Conservation (phyloP, 2,797 vertebrate species). For the Epinephelus malabaricus region DNA sequence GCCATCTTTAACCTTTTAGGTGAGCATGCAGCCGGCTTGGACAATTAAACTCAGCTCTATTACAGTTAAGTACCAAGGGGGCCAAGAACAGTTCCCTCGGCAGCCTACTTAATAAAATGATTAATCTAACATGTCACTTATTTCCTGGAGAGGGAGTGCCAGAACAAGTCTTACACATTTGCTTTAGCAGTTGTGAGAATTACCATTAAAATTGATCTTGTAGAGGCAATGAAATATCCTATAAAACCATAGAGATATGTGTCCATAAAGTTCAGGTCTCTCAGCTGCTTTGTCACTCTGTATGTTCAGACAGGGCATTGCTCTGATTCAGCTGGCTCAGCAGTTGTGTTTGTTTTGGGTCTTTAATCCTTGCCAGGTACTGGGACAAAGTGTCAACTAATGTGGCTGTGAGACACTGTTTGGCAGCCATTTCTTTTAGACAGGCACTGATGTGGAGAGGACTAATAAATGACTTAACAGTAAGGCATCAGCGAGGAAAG, state of each 20-base stretch:
- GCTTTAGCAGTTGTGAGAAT: slow-evolving; percentile 5
- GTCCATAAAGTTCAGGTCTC: slow-evolving; percentile 5
- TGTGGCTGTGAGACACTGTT: slow-evolving; percentile 38
- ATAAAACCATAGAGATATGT: not conserved
- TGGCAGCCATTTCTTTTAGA: slow-evolving; percentile 45
- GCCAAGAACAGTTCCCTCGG: slow-evolving; percentile 43
- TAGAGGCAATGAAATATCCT: not conserved
- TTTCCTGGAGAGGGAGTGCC: slow-evolving; percentile 43
- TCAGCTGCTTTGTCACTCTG: slow-evolving; percentile 39
- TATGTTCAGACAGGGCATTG: slow-evolving; percentile 41
- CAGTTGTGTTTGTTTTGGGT: slow-evolving; percentile 78
- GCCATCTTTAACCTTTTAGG: slow-evolving; percentile 53
- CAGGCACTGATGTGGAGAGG: slow-evolving; percentile 30
- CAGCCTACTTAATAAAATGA: slow-evolving; percentile 65
- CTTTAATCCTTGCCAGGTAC: slow-evolving; percentile 66
- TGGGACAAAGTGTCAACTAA: slow-evolving; percentile 69
- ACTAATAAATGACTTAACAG: slow-evolving; percentile 51
- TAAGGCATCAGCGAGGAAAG: slow-evolving; percentile 23
- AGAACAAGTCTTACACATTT: slow-evolving; percentile 12
- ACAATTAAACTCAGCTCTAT: slow-evolving; percentile 69
- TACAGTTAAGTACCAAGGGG: slow-evolving; percentile 66
- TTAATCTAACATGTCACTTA: slow-evolving; percentile 67
- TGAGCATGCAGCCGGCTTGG: slow-evolving; percentile 50
- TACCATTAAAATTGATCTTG: not conserved
- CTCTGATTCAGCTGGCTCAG: slow-evolving; percentile 71